Base-by-base conservation (phyloP, 1,140 invertebrate genomes). In the Drosophila subobscura region DNA sequence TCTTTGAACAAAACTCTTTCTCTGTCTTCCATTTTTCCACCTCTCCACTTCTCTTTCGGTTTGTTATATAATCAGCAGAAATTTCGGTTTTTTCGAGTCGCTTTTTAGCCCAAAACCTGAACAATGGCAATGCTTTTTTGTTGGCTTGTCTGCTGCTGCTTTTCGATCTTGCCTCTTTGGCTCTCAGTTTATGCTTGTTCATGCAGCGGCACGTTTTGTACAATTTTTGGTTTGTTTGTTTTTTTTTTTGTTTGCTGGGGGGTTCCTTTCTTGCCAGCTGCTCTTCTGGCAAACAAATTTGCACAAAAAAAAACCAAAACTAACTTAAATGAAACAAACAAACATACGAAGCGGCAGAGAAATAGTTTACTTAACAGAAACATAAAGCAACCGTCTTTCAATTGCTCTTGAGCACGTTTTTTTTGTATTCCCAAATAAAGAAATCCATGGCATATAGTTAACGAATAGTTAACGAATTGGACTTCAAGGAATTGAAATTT, bases 191-290 rank as follows among this genome's bases (percentile, higher is more conserved):
- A 61, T 67, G 54, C 56, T 77, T 59, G 57, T 47, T 64, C 66
- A 80, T 85, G 80, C 81, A 68, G 68, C 67, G 60, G 81, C 80
- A 85, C 81, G 77, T 80, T 60, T 79, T 47, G 27, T 63, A 73
- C 77, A 74, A 85, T 80, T 80, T 74, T 86, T 20, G 0, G 16
- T 20, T 20, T 20, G 16, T 58, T 64, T 73, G 53, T 47, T 42
- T 47, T 54, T 23, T 41, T 46, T 51, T 27, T 72, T 72, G 44
- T 55, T 58, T 65, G 51, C 12, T 59, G 54, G 45, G 40, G 16
- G 1, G 63, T 76, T 37, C 40, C 20, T 27, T 55, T 70, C 8
- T 56, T 68, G 3, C 66, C 66, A 70, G 64, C 66, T 70, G 66
- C 66, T 68, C 49, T 65, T 73, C 74, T 74, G 71, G 59, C 71